Evolutionary conservation across 2,888 invertebrate genomes (phyloP), one percentile per base, ranked within the genome.

Genomic region (Pandemis corylana): DNA sequence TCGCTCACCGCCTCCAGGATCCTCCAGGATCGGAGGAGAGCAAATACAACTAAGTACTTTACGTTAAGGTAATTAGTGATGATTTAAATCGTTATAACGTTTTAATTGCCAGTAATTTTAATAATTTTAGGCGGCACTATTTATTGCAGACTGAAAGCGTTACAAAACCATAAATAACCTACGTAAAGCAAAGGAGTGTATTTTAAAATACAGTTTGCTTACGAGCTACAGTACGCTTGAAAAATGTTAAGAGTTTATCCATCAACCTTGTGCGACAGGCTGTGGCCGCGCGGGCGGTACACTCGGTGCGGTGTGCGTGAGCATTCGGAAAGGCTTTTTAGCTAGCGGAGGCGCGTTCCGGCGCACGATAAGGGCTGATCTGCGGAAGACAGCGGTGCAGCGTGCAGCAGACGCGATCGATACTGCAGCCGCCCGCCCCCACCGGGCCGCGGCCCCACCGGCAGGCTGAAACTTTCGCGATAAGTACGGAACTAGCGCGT

Each of bases 401-500:
- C 88, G 89, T 89, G 90, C 90, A 90, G 90, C 88, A 93, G 93
- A 93, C 94, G 85, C 89, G 93, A 93, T 94, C 94, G 94, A 94
- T 94, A 93, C 81, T 90, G 92, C 92, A 93, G 85, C 87, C 88
- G 65, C 78, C 75, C 76, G 75, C 78, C 78, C 77, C 78, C 76
- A 79, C 79, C 76, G 76, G 63, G 49, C 79, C 80, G 78, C 51
- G 75, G 64, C 71, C 74, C 77, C 82, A 78, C 78, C 80, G 82
- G 80, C 82, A 85, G 90, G 89, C 93, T 92, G 93, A 92, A 94
- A 94, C 89, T 94, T 94, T 93, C 89, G 91, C 92, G 93, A 93
- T 93, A 94, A 94, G 93, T 94, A 92, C 91, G 88, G 90, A 93
- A 93, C 93, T 93, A 94, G 90, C 94, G 94, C 93, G 94, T 93